A percentile compares a stretch with the other conserved stretches of the same genome.
These are phyloP conservation scores for Anomalospiza imberbis DNA, from an alignment of 2,797 vertebrate genomes.

Conservation along the genomic window DNA sequence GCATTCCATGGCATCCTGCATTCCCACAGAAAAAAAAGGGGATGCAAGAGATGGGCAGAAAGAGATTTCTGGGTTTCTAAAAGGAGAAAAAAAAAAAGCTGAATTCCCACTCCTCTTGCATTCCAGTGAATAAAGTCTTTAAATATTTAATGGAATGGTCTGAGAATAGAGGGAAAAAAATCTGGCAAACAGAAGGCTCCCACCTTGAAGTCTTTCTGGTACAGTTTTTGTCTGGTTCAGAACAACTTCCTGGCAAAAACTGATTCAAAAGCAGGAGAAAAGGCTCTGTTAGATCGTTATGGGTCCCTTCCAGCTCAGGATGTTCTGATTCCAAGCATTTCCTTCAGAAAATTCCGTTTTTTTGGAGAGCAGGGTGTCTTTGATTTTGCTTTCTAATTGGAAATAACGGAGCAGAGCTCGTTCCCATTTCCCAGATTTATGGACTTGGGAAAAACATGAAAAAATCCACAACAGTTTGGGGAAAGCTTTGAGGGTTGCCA, in stretches of 20 bases:
- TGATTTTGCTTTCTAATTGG: neutral
- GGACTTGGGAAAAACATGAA: fast-evolving
- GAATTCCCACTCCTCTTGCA: neutral
- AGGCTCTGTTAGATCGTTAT: neutral
- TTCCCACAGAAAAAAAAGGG: neutral
- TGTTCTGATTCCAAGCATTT: neutral
- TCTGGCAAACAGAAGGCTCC: neutral
- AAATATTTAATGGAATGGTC: neutral
- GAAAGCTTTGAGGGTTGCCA: neutral
- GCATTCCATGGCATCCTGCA: neutral
- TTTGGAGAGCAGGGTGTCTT: neutral
- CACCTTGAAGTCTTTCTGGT: neutral
- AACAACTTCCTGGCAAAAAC: neutral
- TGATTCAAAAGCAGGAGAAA: neutral
- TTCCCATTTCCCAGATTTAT: neutral
- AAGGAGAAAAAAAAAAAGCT: neutral
- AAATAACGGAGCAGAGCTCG: neutral
- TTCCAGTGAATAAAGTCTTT: neutral
- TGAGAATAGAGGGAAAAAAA: neutral
- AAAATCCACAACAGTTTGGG: neutral
- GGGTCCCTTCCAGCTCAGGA: neutral
- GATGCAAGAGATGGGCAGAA: neutral
- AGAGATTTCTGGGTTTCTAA: neutral
- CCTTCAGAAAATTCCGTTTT: neutral
- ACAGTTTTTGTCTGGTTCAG: neutral